Evolutionary conservation across 2,888 invertebrate species (phyloP).

Genomic region (Autographa pulchrina): DNA sequence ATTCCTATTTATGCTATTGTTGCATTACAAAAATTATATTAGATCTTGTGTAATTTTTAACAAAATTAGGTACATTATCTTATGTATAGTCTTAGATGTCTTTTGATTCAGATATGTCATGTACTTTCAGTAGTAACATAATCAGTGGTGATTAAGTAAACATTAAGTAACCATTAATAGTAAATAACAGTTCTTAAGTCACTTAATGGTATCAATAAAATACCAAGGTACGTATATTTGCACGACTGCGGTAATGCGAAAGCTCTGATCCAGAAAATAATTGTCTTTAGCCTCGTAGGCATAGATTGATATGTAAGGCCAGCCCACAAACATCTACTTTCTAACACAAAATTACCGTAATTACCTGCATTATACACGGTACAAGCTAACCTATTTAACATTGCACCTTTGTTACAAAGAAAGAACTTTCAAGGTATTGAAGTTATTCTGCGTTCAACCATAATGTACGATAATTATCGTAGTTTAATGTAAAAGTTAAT

Average conservation of each 20-base stretch:
- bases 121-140: too few relatives aligned
- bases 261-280: conserved; percentile 19
- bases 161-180: background rate
- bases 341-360: conserved; percentile 41
- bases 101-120: too few relatives aligned
- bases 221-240: conserved; percentile 6
- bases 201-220: conserved; percentile 6
- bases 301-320: conserved; percentile 39
- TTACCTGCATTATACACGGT: conserved; percentile 27
- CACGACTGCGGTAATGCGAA: conserved; percentile 22
- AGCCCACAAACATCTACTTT: conserved; percentile 42
- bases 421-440: conserved; percentile 9
- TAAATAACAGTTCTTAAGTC: background rate
- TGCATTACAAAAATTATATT: too few relatives aligned
- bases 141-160: too few relatives aligned
- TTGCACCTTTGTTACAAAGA: conserved; percentile 11
- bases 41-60: too few relatives aligned
- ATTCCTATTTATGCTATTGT: too few relatives aligned
- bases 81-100: too few relatives aligned
- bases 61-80: too few relatives aligned
- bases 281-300: conserved; percentile 30
- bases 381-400: conserved; percentile 22
- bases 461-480: background rate
- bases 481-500: conserved; percentile 7
- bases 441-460: background rate